These are phyloP conservation scores for Chaetoderma sp. DNA, from an alignment of 2,888 invertebrate genomes.

Conservation along the genomic window DNA sequence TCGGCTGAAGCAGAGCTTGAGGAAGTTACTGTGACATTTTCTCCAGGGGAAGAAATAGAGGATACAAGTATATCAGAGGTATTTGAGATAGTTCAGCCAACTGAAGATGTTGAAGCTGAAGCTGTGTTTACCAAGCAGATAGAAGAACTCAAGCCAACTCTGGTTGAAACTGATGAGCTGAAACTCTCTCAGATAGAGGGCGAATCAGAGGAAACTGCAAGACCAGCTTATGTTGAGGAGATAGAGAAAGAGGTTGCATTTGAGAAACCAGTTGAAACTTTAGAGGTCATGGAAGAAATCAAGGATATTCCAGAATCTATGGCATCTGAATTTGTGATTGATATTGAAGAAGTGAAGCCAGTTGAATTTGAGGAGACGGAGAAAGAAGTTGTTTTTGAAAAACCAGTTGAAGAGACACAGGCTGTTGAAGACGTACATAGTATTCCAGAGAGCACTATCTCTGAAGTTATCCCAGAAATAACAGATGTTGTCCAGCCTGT, in stretches of 20 bases:
- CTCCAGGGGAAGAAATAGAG: neutral
- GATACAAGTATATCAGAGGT: slow-evolving; percentile 23
- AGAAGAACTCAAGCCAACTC: neutral
- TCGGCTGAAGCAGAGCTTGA: neutral
- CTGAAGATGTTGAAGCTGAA: neutral
- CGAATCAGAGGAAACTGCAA: neutral
- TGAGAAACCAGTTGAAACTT: neutral
- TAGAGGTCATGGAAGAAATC: neutral
- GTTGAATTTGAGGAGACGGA: neutral
- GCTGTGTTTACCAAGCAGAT: slow-evolving; percentile 9
- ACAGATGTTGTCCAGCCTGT: neutral
- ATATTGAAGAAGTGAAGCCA: slow-evolving; percentile 8
- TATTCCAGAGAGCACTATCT: too few relatives aligned
- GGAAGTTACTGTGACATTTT: neutral
- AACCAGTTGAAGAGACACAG: neutral
- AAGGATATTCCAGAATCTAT: slow-evolving; percentile 1
- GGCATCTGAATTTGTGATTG: neutral
- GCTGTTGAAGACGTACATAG: neutral
- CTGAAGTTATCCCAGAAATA: slow-evolving; percentile 2
- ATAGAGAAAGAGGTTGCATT: neutral
- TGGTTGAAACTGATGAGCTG: neutral
- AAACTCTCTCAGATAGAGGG: neutral
- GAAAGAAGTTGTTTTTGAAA: slow-evolving; percentile 6
- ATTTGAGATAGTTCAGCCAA: slow-evolving; percentile 32
- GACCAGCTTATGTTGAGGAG: neutral